phyloP scores from a whole-genome alignment of 2,113 vertebrate genomes.

The Crocuta crocuta region DNA sequence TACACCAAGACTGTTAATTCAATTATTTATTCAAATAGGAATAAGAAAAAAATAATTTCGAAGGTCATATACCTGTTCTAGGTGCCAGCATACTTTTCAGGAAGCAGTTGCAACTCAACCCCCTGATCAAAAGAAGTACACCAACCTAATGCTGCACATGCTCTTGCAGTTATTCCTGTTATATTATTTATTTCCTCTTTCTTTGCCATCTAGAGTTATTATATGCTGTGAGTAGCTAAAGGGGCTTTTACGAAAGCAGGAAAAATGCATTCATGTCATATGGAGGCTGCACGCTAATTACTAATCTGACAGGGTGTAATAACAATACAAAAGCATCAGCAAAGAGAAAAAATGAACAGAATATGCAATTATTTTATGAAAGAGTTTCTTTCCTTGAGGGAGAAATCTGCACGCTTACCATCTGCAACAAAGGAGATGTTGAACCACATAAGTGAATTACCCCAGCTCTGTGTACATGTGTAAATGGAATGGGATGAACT shows the following conservation, averaged over 20 bases:
- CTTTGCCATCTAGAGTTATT: constrained; percentile 63
- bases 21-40: background rate
- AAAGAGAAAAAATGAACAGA: constrained; percentile 82
- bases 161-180: background rate
- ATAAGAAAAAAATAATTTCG: background rate
- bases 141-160: background rate
- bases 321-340: constrained; percentile 82
- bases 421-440: constrained; percentile 85
- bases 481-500: constrained; percentile 83
- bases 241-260: constrained; percentile 78
- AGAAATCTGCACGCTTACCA: constrained; percentile 86
- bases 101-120: background rate
- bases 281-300: constrained; percentile 85
- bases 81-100: background rate
- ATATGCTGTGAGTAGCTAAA: constrained; percentile 74
- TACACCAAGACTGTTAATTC: background rate
- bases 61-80: background rate
- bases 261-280: constrained; percentile 81
- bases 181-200: constrained; percentile 18
- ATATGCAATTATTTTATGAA: constrained; percentile 87
- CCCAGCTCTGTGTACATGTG: constrained; percentile 71
- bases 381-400: constrained; percentile 84
- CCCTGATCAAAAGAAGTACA: constrained; percentile 63
- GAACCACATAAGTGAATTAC: constrained; percentile 83
- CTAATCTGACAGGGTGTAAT: constrained; percentile 83